phyloP scores from a whole-genome alignment of 2,797 vertebrate species.

The Enteromius treurensis region DNA sequence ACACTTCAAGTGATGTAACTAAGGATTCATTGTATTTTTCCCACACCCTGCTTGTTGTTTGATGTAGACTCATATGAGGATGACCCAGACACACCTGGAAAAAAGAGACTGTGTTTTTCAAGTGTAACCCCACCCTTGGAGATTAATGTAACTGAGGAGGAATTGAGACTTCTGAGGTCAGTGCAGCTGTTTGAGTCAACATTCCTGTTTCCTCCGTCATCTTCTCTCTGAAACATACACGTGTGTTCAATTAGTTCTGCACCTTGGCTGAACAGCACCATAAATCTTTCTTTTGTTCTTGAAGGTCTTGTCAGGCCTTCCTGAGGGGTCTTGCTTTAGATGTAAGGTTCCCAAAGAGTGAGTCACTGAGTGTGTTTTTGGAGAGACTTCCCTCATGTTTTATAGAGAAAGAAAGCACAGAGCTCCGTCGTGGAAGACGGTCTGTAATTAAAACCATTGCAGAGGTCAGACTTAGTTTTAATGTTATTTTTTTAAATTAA shows the following conservation, averaged over 20 bases:
- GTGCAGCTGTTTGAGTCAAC: conserved; percentile 51
- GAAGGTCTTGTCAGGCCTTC: conserved; percentile 84
- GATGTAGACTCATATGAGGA: conserved; percentile 89
- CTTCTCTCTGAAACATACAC: conserved; percentile 14
- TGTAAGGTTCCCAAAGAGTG: conserved; percentile 80
- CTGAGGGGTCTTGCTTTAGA: conserved; percentile 86
- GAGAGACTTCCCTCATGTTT: conserved; percentile 91
- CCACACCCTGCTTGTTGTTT: conserved; percentile 23
- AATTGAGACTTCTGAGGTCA: conserved; percentile 88
- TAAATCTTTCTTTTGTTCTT: conserved; percentile 39
- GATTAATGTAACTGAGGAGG: conserved; percentile 87
- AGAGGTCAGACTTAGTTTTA: conserved; percentile 76
- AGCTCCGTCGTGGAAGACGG: conserved; percentile 84
- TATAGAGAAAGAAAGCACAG: conserved; percentile 90
- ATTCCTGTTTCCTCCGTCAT: conserved; percentile 27
- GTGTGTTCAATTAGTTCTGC: conserved; percentile 32
- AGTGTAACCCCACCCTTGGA: conserved; percentile 86
- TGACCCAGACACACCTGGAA: conserved; percentile 75
- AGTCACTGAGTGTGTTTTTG: conserved; percentile 77
- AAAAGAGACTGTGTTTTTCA: conserved; percentile 87
- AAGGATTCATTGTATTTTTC: neutral
- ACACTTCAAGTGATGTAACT: neutral
- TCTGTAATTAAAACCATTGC: conserved; percentile 85
- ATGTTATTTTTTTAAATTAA: neutral
- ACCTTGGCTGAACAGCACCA: neutral